phyloP scores from a whole-genome alignment of 2,888 invertebrate species.

The Cataglyphis rosenhaueri region DNA sequence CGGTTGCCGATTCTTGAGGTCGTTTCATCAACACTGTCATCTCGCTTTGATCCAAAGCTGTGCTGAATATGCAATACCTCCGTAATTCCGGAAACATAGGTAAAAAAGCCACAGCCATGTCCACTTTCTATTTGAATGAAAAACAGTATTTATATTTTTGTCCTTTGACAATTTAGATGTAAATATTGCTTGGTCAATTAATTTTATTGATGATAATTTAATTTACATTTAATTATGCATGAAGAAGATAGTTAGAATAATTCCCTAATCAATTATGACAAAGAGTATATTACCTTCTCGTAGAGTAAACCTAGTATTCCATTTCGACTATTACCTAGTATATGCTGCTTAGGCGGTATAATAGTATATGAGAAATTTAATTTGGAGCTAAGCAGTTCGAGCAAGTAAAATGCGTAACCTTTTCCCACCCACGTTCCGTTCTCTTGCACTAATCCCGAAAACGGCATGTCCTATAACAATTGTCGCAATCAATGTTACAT shows the following conservation, averaged over 20 bases:
- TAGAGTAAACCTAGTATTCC: conserved; percentile 90
- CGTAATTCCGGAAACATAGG: conserved; percentile 89
- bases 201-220: neutral
- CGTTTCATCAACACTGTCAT: conserved; percentile 93
- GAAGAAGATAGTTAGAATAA: neutral
- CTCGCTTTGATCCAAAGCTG: conserved; percentile 90
- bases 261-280: neutral
- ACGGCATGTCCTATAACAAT: conserved; percentile 80
- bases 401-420: conserved; percentile 91
- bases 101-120: conserved; percentile 92
- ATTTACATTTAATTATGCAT: neutral
- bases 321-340: conserved; percentile 87
- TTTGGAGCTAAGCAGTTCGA: conserved; percentile 89
- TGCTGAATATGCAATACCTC: conserved; percentile 86
- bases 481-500: neutral
- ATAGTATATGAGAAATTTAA: conserved; percentile 92
- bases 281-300: conserved; percentile 86
- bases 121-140: conserved; percentile 88
- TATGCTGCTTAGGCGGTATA: conserved; percentile 88
- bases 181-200: neutral
- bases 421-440: conserved; percentile 88
- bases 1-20: conserved; percentile 93
- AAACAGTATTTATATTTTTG: conserved; percentile 6
- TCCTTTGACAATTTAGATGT: neutral
- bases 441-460: conserved; percentile 78